Evolutionary conservation across 2,113 vertebrate genomes (phyloP).

Genomic region (Hippocampus guttulatus): DNA sequence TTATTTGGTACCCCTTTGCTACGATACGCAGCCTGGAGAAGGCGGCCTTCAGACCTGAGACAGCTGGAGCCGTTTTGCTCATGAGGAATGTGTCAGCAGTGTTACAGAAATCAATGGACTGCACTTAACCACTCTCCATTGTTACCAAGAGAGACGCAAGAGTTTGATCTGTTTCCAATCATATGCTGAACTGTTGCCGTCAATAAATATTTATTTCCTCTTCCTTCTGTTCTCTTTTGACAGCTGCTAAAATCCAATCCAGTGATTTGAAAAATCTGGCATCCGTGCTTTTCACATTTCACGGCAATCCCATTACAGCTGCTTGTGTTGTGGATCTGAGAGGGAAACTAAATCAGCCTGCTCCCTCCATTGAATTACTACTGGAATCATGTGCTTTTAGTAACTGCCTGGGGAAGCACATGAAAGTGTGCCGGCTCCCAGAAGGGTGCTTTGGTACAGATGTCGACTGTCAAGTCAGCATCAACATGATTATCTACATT

Average conservation of each 20-base stretch:
- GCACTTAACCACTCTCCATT: not conserved
- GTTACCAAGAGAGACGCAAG: constrained; percentile 13
- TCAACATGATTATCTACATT: constrained; percentile 4
- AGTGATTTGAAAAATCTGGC: not conserved
- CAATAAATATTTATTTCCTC: constrained; percentile 15
- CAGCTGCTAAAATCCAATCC: constrained; percentile 26
- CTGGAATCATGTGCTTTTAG: constrained; percentile 49
- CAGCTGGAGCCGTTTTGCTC: not conserved
- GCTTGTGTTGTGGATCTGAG: constrained; percentile 25
- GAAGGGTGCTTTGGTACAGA: constrained; percentile 29
- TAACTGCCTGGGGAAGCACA: constrained; percentile 41
- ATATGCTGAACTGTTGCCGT: constrained; percentile 10
- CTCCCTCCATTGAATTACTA: constrained; percentile 53
- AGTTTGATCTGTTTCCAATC: constrained; percentile 20
- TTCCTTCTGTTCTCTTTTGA: not conserved
- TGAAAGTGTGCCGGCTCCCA: constrained; percentile 25
- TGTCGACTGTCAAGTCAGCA: constrained; percentile 24
- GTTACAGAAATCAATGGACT: not conserved
- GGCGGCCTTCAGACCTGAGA: not conserved
- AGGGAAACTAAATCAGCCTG: constrained; percentile 34
- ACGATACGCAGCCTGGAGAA: not conserved
- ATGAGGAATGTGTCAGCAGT: not conserved
- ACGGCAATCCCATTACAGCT: constrained; percentile 41
- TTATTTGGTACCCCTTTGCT: too few relatives aligned
- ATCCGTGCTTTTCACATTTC: constrained; percentile 44